Evolutionary conservation across 92 coral and sea anemone species (phyloP).

Genomic region (Epizoanthus ramosus): DNA sequence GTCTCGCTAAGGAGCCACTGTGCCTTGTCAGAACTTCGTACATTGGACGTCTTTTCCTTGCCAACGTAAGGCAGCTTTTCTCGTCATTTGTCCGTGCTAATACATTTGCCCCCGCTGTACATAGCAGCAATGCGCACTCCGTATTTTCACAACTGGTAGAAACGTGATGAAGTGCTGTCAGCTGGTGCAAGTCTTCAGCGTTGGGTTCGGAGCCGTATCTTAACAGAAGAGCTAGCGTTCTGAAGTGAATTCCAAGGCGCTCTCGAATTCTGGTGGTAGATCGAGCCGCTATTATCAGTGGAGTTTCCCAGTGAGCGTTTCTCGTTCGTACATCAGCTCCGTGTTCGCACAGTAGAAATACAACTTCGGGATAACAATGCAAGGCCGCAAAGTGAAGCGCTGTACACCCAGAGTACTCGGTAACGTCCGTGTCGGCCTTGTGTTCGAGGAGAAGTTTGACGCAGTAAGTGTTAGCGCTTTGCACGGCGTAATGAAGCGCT

Average conservation of each 20-base stretch:
- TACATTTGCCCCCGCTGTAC: conserved; percentile 44
- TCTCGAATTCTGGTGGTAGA: conserved; percentile 65
- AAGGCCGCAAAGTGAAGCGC: conserved; percentile 71
- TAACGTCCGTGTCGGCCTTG: conserved; percentile 46
- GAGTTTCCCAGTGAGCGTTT: conserved; percentile 56
- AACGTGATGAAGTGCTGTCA: conserved; percentile 63
- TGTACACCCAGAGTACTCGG: conserved; percentile 38
- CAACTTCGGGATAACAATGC: conserved; percentile 57
- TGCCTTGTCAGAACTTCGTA: conserved; percentile 6
- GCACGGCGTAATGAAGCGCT: conserved; percentile 70
- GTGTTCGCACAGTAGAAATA: conserved; percentile 59
- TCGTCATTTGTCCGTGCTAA: conserved; percentile 46
- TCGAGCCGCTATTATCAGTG: conserved; percentile 60
- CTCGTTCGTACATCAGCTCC: conserved; percentile 69
- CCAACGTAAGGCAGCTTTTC: conserved; percentile 38
- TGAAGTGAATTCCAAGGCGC: conserved; percentile 52
- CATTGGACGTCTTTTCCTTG: conserved; percentile 16
- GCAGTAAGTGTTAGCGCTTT: conserved; percentile 51
- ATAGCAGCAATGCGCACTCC: conserved; percentile 37
- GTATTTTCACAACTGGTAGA: conserved; percentile 8
- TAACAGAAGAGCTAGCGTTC: conserved; percentile 56
- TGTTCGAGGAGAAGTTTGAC: conserved; percentile 49
- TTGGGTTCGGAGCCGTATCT: conserved; percentile 70
- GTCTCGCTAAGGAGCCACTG: conserved; percentile 29
- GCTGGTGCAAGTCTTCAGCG: conserved; percentile 46